Base-by-base conservation (phyloP, 2,888 invertebrate genomes). In the Acrocera orbiculus region DNA sequence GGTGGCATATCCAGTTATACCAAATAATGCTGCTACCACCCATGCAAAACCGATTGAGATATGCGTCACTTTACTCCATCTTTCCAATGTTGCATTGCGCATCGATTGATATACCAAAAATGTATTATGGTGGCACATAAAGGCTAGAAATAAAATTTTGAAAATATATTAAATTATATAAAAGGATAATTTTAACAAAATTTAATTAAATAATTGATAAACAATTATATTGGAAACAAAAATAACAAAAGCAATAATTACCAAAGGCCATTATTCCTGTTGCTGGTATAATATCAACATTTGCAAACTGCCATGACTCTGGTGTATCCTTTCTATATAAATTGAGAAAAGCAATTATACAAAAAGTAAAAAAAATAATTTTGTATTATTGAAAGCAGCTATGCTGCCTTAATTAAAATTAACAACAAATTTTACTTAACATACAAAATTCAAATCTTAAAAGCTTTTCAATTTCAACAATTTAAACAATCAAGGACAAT, bases 71-170 rank as follows among this genome's bases (percentile, higher is more conserved):
- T 70, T 66, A 47, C 78, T 76, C 85, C 85, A 86, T 43, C 76
- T 68, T 42, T 71, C 66, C 53, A 78, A 71, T 26, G 70, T 73
- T 5, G 79, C 76, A 43, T 78, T 70, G 49, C 75, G 69, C 57
- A 86, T 73, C 24, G 82, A 82, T 38, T 74, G 73, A 61, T 81
- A 85, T 43, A 86, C 72, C 40, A 86, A 65, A 54, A 85, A 86
- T 35, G 81, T 81, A 54, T 82, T 85, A 60, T 85, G 85, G 49
- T 86, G 85, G 52, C 85, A 86, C 83, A 86, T 83, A 54, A 82
- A 86, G n/a, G 83, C 79, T 77, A 54, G 28, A 61, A 38, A 22
- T 6, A 10, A 16, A 19, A 16, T n/a, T n/a, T n/a, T 28, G 35
- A 36, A 32, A 33, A 25, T 36, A 32, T 27, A 34, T 14, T 27